phyloP scores from a whole-genome alignment of 2,797 vertebrate species.

The Mormyrops attenuatus region DNA sequence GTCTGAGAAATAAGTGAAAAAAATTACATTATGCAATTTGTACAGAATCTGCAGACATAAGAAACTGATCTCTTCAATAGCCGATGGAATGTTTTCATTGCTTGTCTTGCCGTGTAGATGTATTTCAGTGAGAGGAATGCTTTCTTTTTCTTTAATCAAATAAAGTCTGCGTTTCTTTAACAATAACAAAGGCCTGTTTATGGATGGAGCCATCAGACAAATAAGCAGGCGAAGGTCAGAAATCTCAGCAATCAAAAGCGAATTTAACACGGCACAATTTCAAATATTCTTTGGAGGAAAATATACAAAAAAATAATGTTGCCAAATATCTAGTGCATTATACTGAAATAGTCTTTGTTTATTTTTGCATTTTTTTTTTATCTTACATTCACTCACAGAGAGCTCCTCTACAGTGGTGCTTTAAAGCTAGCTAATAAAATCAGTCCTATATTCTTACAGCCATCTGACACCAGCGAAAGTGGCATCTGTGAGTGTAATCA shows the following conservation, averaged over 20 bases:
- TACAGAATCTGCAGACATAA: not conserved
- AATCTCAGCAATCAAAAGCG: not conserved
- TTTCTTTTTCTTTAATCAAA: not conserved
- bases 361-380: not conserved
- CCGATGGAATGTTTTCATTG: not conserved
- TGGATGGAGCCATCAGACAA: not conserved
- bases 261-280: not conserved
- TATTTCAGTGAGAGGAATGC: not conserved
- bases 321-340: not conserved
- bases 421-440: not conserved
- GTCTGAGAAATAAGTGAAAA: not conserved
- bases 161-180: not conserved
- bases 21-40: conserved; percentile 8
- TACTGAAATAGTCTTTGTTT: not conserved
- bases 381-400: not conserved
- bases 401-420: not conserved
- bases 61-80: not conserved
- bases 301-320: not conserved
- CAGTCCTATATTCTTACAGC: not conserved
- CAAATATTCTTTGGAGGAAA: not conserved
- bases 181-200: conserved; percentile 1
- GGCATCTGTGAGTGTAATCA: not conserved
- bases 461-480: not conserved
- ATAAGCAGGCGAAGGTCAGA: not conserved
- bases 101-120: not conserved